A percentile compares a stretch with the other conserved stretches of the same genome.
Evolutionary conservation across 2,797 vertebrate species (phyloP).

Genomic region (Hoplostethus atlanticus): DNA sequence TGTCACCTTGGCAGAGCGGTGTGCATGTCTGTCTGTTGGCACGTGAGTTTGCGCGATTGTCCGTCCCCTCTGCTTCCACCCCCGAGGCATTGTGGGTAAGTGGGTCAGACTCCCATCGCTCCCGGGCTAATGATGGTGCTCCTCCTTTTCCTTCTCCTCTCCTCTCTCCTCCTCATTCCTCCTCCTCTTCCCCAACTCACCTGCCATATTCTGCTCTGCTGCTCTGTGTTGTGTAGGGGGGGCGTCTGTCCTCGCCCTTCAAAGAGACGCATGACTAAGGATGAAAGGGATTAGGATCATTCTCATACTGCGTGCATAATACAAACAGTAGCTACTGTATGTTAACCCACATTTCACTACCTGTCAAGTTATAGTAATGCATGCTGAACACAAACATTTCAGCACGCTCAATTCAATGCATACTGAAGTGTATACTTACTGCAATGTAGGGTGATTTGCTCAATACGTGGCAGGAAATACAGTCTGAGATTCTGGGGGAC

Average conservation of each 20-base stretch:
- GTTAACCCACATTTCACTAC: conserved; percentile 30
- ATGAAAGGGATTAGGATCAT: conserved; percentile 48
- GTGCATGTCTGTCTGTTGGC: conserved; percentile 21
- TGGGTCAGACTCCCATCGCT: conserved; percentile 73
- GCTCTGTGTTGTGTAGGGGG: conserved; percentile 43
- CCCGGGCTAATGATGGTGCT: conserved; percentile 46
- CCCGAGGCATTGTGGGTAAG: conserved; percentile 73
- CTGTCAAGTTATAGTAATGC: conserved; percentile 12
- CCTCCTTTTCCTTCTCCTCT: conserved; percentile 28
- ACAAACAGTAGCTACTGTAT: conserved; percentile 4
- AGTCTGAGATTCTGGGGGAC: background rate
- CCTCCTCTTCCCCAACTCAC: conserved; percentile 12
- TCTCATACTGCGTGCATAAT: conserved; percentile 43
- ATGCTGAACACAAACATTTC: background rate
- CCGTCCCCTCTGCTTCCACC: conserved; percentile 31
- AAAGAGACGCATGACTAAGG: conserved; percentile 62
- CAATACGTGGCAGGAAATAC: background rate
- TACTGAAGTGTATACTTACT: background rate
- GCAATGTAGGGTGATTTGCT: too few species aligned
- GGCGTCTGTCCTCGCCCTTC: conserved; percentile 26
- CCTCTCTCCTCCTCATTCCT: conserved; percentile 36
- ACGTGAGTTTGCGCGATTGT: conserved; percentile 23
- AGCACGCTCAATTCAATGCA: background rate
- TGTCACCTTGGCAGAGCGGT: conserved; percentile 38
- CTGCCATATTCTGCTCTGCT: conserved; percentile 46